A percentile compares a stretch with the other conserved stretches of the same genome.
Evolutionary conservation across 2,797 vertebrate species (phyloP).

Genomic region (Triplophysa bombifrons): DNA sequence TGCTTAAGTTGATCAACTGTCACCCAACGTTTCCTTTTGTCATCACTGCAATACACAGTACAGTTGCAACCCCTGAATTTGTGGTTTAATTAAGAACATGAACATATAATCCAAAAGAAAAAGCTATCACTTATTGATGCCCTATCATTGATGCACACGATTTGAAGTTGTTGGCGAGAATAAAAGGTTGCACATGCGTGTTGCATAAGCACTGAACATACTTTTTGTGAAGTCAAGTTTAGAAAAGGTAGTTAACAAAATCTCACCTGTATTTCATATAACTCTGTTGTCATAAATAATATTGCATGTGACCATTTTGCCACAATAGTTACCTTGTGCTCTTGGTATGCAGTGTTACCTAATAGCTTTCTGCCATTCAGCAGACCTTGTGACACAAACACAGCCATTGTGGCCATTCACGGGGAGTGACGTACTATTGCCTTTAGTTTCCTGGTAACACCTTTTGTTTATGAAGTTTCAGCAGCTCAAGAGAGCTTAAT

Average conservation of each 20-base stretch:
- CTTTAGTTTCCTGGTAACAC: slow-evolving; percentile 65
- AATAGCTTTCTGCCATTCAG: slow-evolving; percentile 62
- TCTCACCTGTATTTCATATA: not conserved
- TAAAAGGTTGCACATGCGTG: not conserved
- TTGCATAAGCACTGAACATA: not conserved
- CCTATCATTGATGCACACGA: not conserved
- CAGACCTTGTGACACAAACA: slow-evolving; percentile 14
- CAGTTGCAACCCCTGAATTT: not conserved
- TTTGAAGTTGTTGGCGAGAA: not conserved
- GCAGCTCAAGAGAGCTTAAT: slow-evolving; percentile 41
- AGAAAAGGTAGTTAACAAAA: not conserved
- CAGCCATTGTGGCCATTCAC: slow-evolving; percentile 19
- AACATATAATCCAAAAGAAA: not conserved
- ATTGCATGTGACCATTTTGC: not conserved
- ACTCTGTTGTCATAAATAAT: not conserved
- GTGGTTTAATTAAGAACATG: not conserved
- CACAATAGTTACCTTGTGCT: not conserved
- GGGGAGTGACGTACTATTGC: slow-evolving; percentile 58
- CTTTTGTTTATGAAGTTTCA: slow-evolving; percentile 62
- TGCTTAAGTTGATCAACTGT: slow-evolving; percentile 4
- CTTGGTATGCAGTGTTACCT: slow-evolving; percentile 52
- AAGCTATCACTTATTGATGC: not conserved
- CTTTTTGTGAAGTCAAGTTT: not conserved
- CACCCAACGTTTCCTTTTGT: not conserved
- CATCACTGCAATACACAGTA: not conserved